Evolutionary conservation across 2,797 vertebrate species (phyloP).

Genomic region (Florisuga fusca): DNA sequence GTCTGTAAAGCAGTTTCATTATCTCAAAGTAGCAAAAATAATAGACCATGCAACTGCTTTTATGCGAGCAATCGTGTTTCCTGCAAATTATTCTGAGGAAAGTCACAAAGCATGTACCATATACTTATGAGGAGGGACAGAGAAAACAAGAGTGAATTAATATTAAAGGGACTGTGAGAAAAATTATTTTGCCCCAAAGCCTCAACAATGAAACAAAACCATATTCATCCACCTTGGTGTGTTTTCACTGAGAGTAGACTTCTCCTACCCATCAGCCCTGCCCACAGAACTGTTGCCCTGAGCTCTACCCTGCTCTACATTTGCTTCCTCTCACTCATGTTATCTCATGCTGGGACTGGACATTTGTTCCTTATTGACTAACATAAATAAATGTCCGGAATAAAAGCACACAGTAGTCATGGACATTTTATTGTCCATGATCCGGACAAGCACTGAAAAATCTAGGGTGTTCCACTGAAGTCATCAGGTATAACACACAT

Average conservation of each 20-base stretch:
- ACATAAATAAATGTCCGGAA: background rate
- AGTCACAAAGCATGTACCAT: background rate
- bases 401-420: background rate
- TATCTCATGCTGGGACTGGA: background rate
- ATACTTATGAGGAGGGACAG: background rate
- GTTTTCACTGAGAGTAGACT: background rate
- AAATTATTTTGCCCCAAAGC: background rate
- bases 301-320: background rate
- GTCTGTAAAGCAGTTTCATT: background rate
- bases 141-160: background rate
- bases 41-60: background rate
- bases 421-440: background rate
- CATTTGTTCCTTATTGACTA: background rate
- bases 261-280: background rate
- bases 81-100: background rate
- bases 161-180: background rate
- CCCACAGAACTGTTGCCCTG: background rate
- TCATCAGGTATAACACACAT: too few relatives aligned
- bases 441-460: background rate
- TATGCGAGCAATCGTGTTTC: background rate
- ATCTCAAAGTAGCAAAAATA: background rate
- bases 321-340: background rate
- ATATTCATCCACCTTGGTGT: background rate
- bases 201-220: background rate
- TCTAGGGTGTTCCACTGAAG: background rate